Percentiles rank a stretch among this genome's conserved stretches.
These are phyloP conservation scores for Muscina levida DNA, from an alignment of 2,888 invertebrate species.

Conservation along the genomic window DNA sequence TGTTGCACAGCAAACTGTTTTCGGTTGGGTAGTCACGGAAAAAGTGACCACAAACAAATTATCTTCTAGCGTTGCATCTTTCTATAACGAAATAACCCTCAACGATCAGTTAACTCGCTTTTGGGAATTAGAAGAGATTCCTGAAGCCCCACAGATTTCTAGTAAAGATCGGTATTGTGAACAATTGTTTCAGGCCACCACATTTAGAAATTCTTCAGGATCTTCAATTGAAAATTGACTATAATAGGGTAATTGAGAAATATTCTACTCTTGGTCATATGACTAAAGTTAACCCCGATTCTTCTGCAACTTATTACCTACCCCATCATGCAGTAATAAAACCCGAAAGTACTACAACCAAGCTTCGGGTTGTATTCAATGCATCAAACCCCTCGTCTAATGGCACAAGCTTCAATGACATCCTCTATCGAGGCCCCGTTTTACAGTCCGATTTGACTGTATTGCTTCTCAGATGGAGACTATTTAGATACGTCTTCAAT, in stretches of 20 bases:
- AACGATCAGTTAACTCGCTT: not conserved
- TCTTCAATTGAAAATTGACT: conserved; percentile 16
- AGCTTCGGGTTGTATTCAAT: conserved; percentile 61
- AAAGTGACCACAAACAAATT: not conserved
- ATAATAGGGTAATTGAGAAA: conserved; percentile 53
- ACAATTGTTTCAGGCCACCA: conserved; percentile 11
- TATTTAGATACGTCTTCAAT: too few species aligned
- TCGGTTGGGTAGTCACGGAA: conserved; percentile 46
- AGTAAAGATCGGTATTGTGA: conserved; percentile 16
- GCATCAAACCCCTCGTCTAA: conserved; percentile 46
- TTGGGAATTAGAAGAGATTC: conserved; percentile 40
- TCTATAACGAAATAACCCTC: not conserved
- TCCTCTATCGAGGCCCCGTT: conserved; percentile 45
- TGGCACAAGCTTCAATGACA: conserved; percentile 40
- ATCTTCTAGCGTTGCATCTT: not conserved
- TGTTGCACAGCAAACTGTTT: conserved; percentile 40
- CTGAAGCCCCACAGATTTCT: conserved; percentile 7
- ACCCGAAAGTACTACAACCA: conserved; percentile 48
- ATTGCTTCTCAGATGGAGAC: conserved; percentile 4
- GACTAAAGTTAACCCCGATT: conserved; percentile 36
- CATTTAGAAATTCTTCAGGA: not conserved
- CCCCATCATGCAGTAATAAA: conserved; percentile 58
- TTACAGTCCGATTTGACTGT: conserved; percentile 39
- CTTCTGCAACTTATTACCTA: conserved; percentile 35
- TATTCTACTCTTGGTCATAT: conserved; percentile 69